Conservation (phyloP, 2,797 vertebrate genomes). For the Pyrocephalus nanus region DNA sequence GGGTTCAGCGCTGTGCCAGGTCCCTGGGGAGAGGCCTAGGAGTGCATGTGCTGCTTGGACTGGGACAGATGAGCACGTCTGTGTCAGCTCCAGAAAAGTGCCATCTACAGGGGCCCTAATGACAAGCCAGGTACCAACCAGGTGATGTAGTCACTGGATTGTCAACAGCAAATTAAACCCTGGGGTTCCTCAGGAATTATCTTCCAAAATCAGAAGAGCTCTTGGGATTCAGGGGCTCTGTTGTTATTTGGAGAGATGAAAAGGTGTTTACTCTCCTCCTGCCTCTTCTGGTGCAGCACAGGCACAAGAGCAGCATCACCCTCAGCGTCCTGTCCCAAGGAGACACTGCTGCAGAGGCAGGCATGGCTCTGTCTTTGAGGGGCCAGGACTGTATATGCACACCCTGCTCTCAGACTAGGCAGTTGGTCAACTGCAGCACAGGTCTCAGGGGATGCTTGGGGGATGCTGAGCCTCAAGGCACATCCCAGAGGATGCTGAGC, state of each 20-base stretch:
- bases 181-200: not conserved
- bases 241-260: not conserved
- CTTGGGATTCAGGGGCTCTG: not conserved
- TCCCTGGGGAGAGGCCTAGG: not conserved
- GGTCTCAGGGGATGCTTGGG: not conserved
- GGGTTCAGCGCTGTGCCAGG: not conserved
- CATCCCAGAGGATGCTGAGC: not conserved
- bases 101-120: not conserved
- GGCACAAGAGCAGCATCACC: not conserved
- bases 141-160: not conserved
- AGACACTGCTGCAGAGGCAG: not conserved
- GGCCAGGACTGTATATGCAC: not conserved
- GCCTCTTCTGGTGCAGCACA: not conserved
- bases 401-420: not conserved
- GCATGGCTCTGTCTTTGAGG: not conserved
- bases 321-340: not conserved
- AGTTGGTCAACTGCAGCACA: not conserved
- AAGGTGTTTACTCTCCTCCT: not conserved
- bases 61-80: not conserved
- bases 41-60: not conserved
- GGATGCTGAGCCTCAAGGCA: not conserved
- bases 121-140: not conserved
- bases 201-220: not conserved
- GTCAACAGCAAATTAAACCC: conserved; percentile 2
- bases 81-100: not conserved